phyloP scores from a whole-genome alignment of 2,113 vertebrate genomes.

The Nothocercus julius region DNA sequence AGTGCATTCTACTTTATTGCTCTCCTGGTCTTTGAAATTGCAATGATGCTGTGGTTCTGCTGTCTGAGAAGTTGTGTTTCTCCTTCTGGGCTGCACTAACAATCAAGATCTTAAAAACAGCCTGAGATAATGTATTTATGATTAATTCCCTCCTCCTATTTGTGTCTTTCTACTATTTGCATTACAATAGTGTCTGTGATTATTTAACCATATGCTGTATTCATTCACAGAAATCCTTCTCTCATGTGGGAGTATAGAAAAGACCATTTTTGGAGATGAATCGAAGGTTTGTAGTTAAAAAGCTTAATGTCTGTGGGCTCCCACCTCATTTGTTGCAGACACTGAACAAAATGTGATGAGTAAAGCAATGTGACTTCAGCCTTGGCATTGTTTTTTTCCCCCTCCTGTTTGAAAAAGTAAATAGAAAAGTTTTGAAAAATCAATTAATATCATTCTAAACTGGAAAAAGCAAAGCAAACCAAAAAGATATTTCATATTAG shows the following conservation, averaged over 20 bases:
- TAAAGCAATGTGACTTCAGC: background rate
- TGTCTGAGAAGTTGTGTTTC: background rate
- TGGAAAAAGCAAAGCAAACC: background rate
- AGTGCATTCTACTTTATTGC: background rate
- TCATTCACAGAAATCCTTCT: background rate
- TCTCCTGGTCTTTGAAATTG: background rate
- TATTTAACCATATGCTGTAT: conserved; percentile 21
- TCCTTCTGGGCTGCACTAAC: background rate
- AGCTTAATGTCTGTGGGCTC: background rate
- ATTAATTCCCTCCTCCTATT: background rate
- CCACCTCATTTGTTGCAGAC: background rate
- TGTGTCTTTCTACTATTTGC: background rate
- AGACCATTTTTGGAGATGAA: background rate
- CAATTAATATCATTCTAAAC: background rate
- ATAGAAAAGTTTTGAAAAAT: background rate
- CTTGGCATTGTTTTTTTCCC: background rate
- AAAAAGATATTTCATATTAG: background rate
- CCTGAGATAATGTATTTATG: background rate
- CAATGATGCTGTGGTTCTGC: background rate
- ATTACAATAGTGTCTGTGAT: conserved; percentile 40
- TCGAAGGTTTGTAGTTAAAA: background rate
- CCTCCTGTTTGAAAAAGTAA: background rate
- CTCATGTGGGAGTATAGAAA: background rate
- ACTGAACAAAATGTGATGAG: background rate
- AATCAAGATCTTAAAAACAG: background rate